Percentiles rank a stretch among this genome's conserved stretches.
These are phyloP conservation scores for Phenganax subtilis DNA, from an alignment of 92 coral and sea anemone species.

Conservation along the genomic window DNA sequence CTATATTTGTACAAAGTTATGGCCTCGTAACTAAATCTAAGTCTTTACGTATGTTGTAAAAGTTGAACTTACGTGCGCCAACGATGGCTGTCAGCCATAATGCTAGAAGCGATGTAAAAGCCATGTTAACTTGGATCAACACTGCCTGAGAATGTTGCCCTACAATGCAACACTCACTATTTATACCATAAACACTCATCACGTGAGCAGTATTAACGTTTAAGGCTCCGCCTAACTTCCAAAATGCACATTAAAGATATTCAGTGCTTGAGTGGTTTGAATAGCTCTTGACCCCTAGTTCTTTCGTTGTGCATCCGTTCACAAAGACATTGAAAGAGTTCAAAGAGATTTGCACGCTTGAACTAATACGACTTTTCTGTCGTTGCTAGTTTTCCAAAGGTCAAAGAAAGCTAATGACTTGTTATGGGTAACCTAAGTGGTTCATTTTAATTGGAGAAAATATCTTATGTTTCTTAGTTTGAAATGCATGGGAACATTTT, in stretches of 20 bases:
- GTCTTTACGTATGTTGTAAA: no score
- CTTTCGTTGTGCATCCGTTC: background rate
- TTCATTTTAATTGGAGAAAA: background rate
- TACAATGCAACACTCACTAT: constrained; percentile 12
- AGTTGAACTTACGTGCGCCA: constrained; percentile 16
- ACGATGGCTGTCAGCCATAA: constrained; percentile 9
- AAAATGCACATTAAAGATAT: constrained; percentile 17
- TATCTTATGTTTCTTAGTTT: background rate
- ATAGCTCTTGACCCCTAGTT: constrained; percentile 22
- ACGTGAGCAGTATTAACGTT: background rate
- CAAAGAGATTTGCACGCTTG: background rate
- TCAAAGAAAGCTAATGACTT: background rate
- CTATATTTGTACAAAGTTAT: no score
- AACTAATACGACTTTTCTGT: background rate
- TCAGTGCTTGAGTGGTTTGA: constrained; percentile 1
- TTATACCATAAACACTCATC: constrained; percentile 1
- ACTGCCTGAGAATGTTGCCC: constrained; percentile 6
- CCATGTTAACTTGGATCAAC: constrained; percentile 8
- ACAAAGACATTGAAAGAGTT: background rate
- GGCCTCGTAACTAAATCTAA: no score
- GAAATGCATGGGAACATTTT: background rate
- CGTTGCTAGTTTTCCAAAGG: background rate
- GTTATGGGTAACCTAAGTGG: constrained; percentile 29
- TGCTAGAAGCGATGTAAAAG: background rate
- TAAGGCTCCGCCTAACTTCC: constrained; percentile 10